Evolutionary conservation across 2,888 invertebrate species (phyloP).

Genomic region (Furcula furcula): DNA sequence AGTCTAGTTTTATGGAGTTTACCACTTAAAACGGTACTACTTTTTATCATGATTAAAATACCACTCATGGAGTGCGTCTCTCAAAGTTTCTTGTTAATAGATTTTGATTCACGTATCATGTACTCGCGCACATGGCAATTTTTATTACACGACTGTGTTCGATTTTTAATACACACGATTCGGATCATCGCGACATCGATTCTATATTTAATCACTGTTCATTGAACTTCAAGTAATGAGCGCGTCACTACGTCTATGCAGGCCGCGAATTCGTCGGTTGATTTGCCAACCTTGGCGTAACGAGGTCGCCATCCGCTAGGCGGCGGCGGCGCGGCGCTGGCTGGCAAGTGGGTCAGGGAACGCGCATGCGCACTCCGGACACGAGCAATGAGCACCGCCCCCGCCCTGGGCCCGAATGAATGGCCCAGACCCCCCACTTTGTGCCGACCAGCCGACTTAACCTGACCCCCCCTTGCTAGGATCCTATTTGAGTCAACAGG

Average conservation of each 20-base stretch:
- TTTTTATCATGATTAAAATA: neutral
- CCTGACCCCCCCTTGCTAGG: slow-evolving; percentile 59
- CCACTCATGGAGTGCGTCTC: neutral
- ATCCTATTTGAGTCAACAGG: slow-evolving; percentile 36
- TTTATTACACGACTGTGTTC: slow-evolving; percentile 12
- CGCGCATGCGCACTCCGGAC: slow-evolving; percentile 76
- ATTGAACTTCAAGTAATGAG: slow-evolving; percentile 40
- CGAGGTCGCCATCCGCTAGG: slow-evolving; percentile 63
- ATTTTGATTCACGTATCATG: neutral
- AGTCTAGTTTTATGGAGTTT: slow-evolving; percentile 16
- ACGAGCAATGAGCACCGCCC: slow-evolving; percentile 75
- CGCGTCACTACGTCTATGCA: slow-evolving; percentile 70
- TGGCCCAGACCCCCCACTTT: slow-evolving; percentile 61
- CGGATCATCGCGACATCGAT: slow-evolving; percentile 25
- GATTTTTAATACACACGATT: slow-evolving; percentile 10
- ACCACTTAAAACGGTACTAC: slow-evolving; percentile 11
- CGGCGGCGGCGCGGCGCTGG: slow-evolving; percentile 44
- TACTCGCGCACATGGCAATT: slow-evolving; percentile 8
- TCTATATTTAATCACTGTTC: slow-evolving; percentile 45
- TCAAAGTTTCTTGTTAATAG: neutral
- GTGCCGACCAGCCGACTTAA: slow-evolving; percentile 38
- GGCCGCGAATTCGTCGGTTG: slow-evolving; percentile 61
- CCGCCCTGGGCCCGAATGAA: slow-evolving; percentile 67
- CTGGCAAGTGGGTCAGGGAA: slow-evolving; percentile 72
- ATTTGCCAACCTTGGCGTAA: slow-evolving; percentile 74